Base-by-base conservation (phyloP, 1,140 invertebrate species). In the Vanessa tameamea region DNA sequence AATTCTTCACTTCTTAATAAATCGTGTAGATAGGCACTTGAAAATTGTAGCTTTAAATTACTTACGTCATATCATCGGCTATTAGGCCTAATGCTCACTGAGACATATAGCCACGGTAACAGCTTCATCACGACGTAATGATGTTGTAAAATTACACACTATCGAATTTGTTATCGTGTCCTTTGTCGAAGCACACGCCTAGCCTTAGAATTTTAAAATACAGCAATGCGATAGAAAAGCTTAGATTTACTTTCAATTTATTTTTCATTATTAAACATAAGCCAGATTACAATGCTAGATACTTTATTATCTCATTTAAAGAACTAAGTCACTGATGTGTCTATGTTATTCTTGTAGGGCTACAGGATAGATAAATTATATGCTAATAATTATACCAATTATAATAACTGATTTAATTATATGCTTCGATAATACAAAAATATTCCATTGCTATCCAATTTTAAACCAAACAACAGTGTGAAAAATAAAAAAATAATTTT, bases 31-130 rank as follows among this genome's bases (percentile, higher is more conserved):
- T 86, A 89, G 84, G 78, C 75, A 84, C 79, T 85, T 85, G 75
- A 37, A 83, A 88, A 86, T 86, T 87, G 78, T 89, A 89, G 87
- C 82, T 85, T 87, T 89, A 83, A 87, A 83, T 47, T 64, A 57
- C 51, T 55, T 80, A 77, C 53, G 77, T 82, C 80, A 82, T 86
- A 87, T 83, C 81, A 83, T 82, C 74, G 75, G 78, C 78, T 79
- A 61, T 72, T 74, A 76, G 74, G 76, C 14, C 14, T 61, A 43
- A 31, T 13, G 57, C 57, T 61, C 26, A 61, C 15, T 61, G 57
- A 11, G 57, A 68, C 66, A 43, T 69, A 57, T 6, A 9, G 23
- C 6, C 26, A 15, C 15, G 16, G 57, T 61, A 61, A 61, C 26
- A 61, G 26, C 26, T 61, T 61, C 57, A 14, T n/a, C 14, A n/a